Evolutionary conservation across 2,888 invertebrate species (phyloP).

Genomic region (Nymphalis urticae): DNA sequence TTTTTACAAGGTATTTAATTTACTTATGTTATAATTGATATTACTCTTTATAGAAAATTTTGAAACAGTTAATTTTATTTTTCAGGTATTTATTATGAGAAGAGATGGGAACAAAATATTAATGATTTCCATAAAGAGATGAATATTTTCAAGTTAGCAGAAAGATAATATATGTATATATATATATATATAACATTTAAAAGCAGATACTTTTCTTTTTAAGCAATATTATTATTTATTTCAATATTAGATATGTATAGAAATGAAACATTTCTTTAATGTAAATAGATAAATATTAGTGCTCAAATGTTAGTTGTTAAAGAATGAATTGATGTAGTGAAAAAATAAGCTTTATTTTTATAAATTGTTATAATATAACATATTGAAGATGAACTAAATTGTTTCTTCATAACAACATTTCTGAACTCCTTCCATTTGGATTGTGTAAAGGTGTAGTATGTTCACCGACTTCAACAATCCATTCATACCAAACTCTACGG

Average conservation of each 20-base stretch:
- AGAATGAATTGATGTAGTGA: background rate
- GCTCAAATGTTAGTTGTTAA: background rate
- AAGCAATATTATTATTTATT: too few species aligned
- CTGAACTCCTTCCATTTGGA: slow-evolving; percentile 67
- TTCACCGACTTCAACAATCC: slow-evolving; percentile 83
- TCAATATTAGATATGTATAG: too few species aligned
- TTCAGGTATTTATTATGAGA: slow-evolving; percentile 90
- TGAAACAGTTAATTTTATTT: background rate
- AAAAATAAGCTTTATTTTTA: slow-evolving; percentile 4
- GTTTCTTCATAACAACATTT: slow-evolving; percentile 69
- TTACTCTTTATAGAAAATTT: too few species aligned
- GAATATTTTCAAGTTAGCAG: slow-evolving; percentile 83
- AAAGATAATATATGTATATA: slow-evolving; percentile 18
- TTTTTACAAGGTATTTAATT: slow-evolving; percentile 86
- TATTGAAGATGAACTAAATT: slow-evolving; percentile 1
- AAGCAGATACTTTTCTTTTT: background rate
- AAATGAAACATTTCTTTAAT: too few species aligned
- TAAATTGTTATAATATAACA: slow-evolving; percentile 13
- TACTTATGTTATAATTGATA: background rate
- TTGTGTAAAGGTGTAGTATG: slow-evolving; percentile 65
- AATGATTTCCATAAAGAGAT: slow-evolving; percentile 90
- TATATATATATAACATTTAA: too few species aligned
- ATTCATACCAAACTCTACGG: slow-evolving; percentile 97
- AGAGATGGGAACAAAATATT: slow-evolving; percentile 94
- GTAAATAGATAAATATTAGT: background rate